Evolutionary conservation across 1,140 invertebrate genomes (phyloP).

Genomic region (Sipha flava): DNA sequence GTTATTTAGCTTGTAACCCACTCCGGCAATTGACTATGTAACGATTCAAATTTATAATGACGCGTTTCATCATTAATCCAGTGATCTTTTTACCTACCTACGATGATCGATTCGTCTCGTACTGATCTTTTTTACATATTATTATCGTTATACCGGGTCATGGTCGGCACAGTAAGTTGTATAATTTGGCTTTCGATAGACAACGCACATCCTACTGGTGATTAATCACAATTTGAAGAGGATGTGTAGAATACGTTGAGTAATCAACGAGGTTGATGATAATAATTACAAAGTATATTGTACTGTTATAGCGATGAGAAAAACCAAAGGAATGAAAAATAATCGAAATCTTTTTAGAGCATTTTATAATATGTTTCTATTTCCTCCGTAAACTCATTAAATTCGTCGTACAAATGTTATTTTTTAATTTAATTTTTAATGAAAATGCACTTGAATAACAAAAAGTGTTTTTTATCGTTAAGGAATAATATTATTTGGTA

Average conservation of each 20-base stretch:
- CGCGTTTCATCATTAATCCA: neutral
- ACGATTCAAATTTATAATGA: neutral
- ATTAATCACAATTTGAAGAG: neutral
- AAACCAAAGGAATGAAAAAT: no score
- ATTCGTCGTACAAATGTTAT: no score
- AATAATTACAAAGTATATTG: neutral
- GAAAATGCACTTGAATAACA: no score
- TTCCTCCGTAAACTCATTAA: no score
- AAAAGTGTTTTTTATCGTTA: no score
- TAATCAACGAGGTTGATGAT: neutral
- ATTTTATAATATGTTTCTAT: no score
- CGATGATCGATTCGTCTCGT: conserved; percentile 7
- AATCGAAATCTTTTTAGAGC: no score
- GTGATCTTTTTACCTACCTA: neutral
- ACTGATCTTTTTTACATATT: neutral
- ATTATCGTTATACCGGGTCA: neutral
- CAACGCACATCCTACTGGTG: neutral
- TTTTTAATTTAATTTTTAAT: no score
- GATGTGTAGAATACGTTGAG: neutral
- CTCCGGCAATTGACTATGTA: neutral
- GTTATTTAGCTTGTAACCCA: no score
- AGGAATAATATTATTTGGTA: no score
- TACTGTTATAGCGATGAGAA: no score
- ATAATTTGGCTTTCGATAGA: neutral
- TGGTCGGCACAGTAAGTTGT: neutral